These are phyloP conservation scores for Tachystola acroxantha DNA, from an alignment of 2,888 invertebrate genomes.

Conservation along the genomic window DNA sequence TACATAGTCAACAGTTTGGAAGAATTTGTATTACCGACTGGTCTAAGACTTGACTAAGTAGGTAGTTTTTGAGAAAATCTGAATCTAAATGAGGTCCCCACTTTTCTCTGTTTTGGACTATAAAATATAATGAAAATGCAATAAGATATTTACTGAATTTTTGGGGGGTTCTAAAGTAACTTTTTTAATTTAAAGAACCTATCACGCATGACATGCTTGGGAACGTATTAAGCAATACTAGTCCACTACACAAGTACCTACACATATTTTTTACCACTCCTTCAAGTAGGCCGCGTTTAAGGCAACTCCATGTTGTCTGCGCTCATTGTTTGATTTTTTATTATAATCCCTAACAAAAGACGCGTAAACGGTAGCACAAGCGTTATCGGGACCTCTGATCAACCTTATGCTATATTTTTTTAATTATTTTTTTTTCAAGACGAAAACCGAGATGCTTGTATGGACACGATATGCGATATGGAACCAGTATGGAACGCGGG, in stretches of 20 bases:
- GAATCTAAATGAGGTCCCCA: too few species aligned
- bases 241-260: conserved; percentile 38
- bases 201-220: conserved; percentile 32
- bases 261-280: conserved; percentile 49
- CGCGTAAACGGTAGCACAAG: conserved; percentile 73
- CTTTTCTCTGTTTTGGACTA: too few species aligned
- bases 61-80: too few species aligned
- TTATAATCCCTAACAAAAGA: conserved; percentile 64
- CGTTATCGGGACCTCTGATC: conserved; percentile 71
- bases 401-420: conserved; percentile 56
- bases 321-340: conserved; percentile 70
- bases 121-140: too few species aligned
- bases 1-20: too few species aligned
- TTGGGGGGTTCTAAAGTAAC: too few species aligned
- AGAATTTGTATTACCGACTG: too few species aligned
- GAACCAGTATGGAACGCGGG: conserved; percentile 45
- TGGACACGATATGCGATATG: conserved; percentile 57
- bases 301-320: conserved; percentile 50
- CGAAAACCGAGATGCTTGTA: conserved; percentile 35
- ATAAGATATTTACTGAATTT: too few species aligned
- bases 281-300: conserved; percentile 58
- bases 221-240: conserved; percentile 50
- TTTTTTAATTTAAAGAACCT: neutral
- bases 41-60: too few species aligned
- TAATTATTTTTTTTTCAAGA: conserved; percentile 42